phyloP scores from a whole-genome alignment of 2,113 vertebrate genomes.

The Puntigrus tetrazona region DNA sequence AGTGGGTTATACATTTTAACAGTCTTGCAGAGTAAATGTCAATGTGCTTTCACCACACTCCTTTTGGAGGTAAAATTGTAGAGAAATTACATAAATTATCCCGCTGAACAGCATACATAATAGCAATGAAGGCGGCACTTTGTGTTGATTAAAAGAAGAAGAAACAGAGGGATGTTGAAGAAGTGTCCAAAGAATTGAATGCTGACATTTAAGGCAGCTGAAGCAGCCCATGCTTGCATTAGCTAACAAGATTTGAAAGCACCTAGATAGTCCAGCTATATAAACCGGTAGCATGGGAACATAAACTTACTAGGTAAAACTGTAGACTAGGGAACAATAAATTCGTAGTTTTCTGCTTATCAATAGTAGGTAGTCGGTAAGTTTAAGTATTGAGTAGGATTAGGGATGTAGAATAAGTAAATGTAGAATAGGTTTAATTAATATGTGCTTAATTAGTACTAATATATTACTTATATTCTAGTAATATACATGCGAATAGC shows the following conservation, averaged over 20 bases:
- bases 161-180: neutral
- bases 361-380: too few species aligned
- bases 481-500: too few species aligned
- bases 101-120: neutral
- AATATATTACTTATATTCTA: too few species aligned
- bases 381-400: too few species aligned
- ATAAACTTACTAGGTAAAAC: neutral
- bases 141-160: constrained; percentile 13
- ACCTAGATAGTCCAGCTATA: neutral
- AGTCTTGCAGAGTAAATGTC: constrained; percentile 15
- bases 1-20: constrained; percentile 22
- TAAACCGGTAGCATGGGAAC: neutral
- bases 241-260: neutral
- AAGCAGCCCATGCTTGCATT: neutral
- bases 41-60: neutral
- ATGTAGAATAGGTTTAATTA: too few species aligned
- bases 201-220: constrained; percentile 6
- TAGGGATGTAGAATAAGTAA: too few species aligned
- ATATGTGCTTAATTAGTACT: too few species aligned
- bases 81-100: neutral
- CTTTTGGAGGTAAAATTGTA: neutral
- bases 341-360: too few species aligned
- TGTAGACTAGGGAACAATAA: too few species aligned
- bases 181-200: neutral
- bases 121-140: neutral